phyloP scores from a whole-genome alignment of 2,113 vertebrate species.

The Takifugu flavidus region DNA sequence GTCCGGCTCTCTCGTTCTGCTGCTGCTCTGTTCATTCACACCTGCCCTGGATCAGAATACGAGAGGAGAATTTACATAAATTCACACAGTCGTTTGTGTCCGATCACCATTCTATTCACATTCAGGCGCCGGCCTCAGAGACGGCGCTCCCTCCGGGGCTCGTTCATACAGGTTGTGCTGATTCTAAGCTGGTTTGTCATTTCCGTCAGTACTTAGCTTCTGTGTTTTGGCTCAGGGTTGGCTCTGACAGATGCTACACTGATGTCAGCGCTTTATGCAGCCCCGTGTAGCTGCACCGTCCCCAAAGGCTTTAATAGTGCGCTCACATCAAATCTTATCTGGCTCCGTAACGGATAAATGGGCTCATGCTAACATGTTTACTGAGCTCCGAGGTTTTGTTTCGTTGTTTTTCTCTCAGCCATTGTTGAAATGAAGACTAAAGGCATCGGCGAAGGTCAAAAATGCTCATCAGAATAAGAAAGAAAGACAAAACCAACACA shows the following conservation, averaged over 20 bases:
- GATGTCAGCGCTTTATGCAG: slow-evolving; percentile 52
- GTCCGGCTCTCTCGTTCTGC: slow-evolving; percentile 4
- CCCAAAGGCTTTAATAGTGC: slow-evolving; percentile 34
- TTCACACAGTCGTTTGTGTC: slow-evolving; percentile 1
- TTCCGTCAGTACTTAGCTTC: slow-evolving; percentile 39
- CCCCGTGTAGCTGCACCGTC: slow-evolving; percentile 33
- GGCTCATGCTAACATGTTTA: slow-evolving; percentile 22
- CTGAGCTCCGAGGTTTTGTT: slow-evolving; percentile 9
- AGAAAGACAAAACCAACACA: slow-evolving; percentile 4
- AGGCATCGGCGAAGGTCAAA: slow-evolving; percentile 51
- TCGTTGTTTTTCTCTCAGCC: no score
- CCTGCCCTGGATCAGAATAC: slow-evolving; percentile 31
- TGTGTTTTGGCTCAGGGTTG: slow-evolving; percentile 34
- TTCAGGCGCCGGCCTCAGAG: slow-evolving; percentile 13
- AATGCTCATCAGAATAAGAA: slow-evolving; percentile 33
- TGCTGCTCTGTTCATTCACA: slow-evolving; percentile 20
- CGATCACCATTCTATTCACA: not conserved
- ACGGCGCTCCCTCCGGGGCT: slow-evolving; percentile 16
- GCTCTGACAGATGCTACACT: slow-evolving; percentile 32
- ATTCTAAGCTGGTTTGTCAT: slow-evolving; percentile 32
- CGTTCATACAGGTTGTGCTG: slow-evolving; percentile 23
- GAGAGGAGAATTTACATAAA: not conserved
- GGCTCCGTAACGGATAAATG: slow-evolving; percentile 21
- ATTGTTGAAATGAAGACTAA: not conserved
- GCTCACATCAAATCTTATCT: slow-evolving; percentile 40